Evolutionary conservation across 2,113 vertebrate species (phyloP), one percentile per base, ranked within the genome.

Genomic region (Lophochroa leadbeateri): DNA sequence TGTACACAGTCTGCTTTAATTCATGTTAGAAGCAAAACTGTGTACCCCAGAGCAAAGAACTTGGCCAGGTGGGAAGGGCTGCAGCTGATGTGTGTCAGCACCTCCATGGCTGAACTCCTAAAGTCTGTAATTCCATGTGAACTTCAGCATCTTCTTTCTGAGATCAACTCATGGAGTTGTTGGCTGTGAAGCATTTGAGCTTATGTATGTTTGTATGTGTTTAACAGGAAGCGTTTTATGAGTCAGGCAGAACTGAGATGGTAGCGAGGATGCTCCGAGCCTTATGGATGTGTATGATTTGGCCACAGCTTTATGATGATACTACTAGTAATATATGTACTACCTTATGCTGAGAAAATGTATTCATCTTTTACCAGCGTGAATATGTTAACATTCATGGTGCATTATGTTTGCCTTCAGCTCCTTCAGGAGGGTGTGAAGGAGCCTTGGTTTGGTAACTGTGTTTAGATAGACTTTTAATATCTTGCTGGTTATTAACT

Each of bases 1-100:
- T 97, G 94, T 76, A 53, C 69, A 57, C 25, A 33, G 75, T 93
- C 92, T 96, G 85, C 84, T 91, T 95, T 92, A 95, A 90, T 96
- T 91, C 81, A 39, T 13, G 20, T 96, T 88, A 85, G 94, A 81
- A 88, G 65, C 27, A 57, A 83, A 92, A 69, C 17, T 35, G n/a
- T 33, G 57, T 35, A n/a, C n/a, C 86, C 88, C 55, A 43, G 82
- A 77, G 87, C 77, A 60, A 47, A 82, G 79, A 89, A 29, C 35
- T 23, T 92, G 91, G 64, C 86, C 61, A 85, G 87, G 86, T 88
- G 80, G 35, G 88, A 96, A 86, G 86, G 80, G 83, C 86, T 79
- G 78, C 91, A 81, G 95, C 55, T 91, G 93, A 86, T 31, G 80
- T 19, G 74, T 81, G 90, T 27, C 92, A 79, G 11, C 37, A 16